Base-by-base conservation (phyloP, 2,797 vertebrate genomes). In the Phalloptychus januarius region DNA sequence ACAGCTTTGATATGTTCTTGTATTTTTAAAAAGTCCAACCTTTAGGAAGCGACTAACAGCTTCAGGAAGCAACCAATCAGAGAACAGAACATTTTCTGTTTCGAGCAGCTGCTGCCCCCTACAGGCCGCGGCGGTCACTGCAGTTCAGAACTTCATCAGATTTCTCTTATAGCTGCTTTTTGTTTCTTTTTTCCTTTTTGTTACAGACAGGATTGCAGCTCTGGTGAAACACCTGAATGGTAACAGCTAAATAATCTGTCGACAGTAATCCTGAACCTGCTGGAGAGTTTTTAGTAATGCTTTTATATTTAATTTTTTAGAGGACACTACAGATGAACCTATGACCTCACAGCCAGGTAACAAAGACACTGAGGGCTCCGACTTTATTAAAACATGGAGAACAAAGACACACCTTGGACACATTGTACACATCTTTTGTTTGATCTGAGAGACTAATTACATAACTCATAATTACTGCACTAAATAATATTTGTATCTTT, bases 201-300 rank as follows among this genome's bases (percentile, higher is more conserved):
- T 76, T 84, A 40, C n/a, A 90, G 89, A 83, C 0, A 83, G 82
- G 81, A 56, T 11, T 12, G 18, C 3, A 36, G 5, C 42, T 7
- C 76, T 85, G 69, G 45, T 89, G 61, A 40, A 18, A 13, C 70
- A 81, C 44, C 69, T 86, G 10, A 42, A 87, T 2, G 81, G 87
- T 89, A 87, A 71, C 12, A 65, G 20, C 3, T 54, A 44, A 31
- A 38, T 72, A 38, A 5, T 71, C 18, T n/a, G 7, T 61, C 44
- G 50, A 15, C 12, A 72, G 10, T 44, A 23, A 44, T 10, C 16
- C 40, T 72, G 4, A 65, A 23, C 23, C 36, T 0, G 7, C 4
- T n/a, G 8, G n/a, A 71, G 13, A 28, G 11, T 15, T 75, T 40
- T 73, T 38, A 46, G 10, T 61, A 4, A 42, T 42, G 4, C 69